Evolutionary conservation across 2,888 invertebrate species (phyloP).

Genomic region (Saturnia japonica): DNA sequence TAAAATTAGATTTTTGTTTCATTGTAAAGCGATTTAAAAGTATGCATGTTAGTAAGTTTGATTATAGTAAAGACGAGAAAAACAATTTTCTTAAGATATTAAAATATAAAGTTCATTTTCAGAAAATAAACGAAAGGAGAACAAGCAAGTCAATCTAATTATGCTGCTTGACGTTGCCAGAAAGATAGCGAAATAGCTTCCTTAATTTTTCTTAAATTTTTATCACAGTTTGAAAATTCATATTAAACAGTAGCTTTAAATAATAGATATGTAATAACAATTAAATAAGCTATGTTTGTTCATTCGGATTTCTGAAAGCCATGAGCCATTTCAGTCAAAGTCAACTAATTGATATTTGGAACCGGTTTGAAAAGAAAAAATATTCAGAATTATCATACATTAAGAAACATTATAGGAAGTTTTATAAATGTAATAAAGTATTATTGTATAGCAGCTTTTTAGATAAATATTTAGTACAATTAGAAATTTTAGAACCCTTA

Average conservation of each 20-base stretch:
- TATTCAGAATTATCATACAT: background rate
- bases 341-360: background rate
- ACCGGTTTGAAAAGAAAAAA: background rate
- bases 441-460: background rate
- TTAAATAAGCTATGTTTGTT: conserved; percentile 14
- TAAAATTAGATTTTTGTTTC: conserved; percentile 21
- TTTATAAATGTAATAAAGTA: background rate
- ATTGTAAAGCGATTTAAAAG: conserved; percentile 25
- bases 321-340: background rate
- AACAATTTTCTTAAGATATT: conserved; percentile 46
- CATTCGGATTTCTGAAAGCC: conserved; percentile 17
- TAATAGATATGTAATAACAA: conserved; percentile 19
- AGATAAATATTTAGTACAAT: too few species aligned
- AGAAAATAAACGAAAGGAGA: conserved; percentile 66
- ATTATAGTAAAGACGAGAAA: conserved; percentile 26
- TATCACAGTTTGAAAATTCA: conserved; percentile 50
- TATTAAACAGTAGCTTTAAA: conserved; percentile 31
- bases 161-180: conserved; percentile 64
- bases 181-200: conserved; percentile 69
- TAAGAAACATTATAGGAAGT: background rate
- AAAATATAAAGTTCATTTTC: conserved; percentile 59
- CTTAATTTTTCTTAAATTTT: conserved; percentile 51
- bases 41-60: conserved; percentile 24
- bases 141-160: conserved; percentile 69
- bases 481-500: too few species aligned